Evolutionary conservation across 2,888 invertebrate species (phyloP), one percentile per base, ranked within the genome.

Genomic region (Apamea crenata): DNA sequence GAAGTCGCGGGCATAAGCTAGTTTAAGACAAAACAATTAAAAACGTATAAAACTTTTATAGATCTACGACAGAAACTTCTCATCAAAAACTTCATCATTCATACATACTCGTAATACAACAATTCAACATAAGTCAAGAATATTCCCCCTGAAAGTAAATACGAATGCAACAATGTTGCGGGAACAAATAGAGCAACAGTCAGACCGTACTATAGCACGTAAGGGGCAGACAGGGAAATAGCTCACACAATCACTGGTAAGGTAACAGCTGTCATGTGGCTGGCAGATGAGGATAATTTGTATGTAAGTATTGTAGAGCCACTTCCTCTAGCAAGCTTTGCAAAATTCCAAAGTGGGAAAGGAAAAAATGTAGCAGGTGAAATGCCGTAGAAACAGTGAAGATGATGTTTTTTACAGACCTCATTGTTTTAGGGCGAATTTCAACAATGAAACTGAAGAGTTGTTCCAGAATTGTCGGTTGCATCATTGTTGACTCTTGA

Each of bases 91-190:
- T 32, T 1, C 44, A 25, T 47, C 47, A 47, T 47, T 47, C 47
- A 16, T 47, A 47, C 16, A 40, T 40, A 40, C 6, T 53, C 25
- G 53, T n/a, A 44, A 1, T 29, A 29, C n/a, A n/a, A 32, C 2
- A 74, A 61, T 70, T 6, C 10, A 18, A 47, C 40, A 25, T 47
- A 5, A 56, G 59, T 74, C 80, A 65, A 74, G 77, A 74, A 81
- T 82, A 79, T 56, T 67, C 68, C 29, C 50, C 59, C 68, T 63
- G 40, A 67, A 69, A 56, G 53, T 63, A 69, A 76, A 74, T 66
- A 81, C 61, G 75, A 76, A 78, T 79, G 81, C 88, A 89, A 87
- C 84, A 84, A 75, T 76, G 87, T 89, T 84, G 82, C 83, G 0
- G n/a, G 36, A 63, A 74, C 68, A 72, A 85, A 85, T 77, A 82